Base-by-base conservation (phyloP, 1,140 invertebrate species). In the Brachionus angularis region DNA sequence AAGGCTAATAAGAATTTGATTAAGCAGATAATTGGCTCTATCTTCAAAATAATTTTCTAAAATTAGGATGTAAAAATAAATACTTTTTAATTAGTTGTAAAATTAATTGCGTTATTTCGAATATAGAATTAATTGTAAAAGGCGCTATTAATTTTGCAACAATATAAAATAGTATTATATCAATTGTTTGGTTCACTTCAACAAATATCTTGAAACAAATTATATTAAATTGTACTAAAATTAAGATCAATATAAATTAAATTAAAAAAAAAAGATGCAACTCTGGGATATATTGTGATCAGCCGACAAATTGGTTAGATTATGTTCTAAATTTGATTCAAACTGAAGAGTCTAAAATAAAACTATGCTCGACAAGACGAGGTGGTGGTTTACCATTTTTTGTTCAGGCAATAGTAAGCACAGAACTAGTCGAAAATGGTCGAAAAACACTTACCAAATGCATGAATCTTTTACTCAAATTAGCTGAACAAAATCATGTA, bases 381-480 rank as follows among this genome's bases (percentile, higher is more conserved):
- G 93, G 91, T 81, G 93, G 91, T 29, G 93, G 93, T 10, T 82
- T 95, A 52, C 91, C 92, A 1, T 94, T 91, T 79, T 89, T 93
- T 84, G 85, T 94, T 73, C 89, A 91, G 84, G 89, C 70, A 5
- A 71, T 71, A n/a, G 34, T 71, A 16, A 46, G 46, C 23, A 44
- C 49, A 7, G 50, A 71, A 44, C 29, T 46, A 33, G 46, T 53
- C 16, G 46, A 70, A 52, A 12, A 78, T 82, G 33, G 78, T 76
- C 7, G 77, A 83, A 14, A 78, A 79, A 10, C 84, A 82, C 25
- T 86, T 70, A 84, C 86, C 69, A 77, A 81, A 1, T 85, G 86
- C 31, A 87, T 90, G 84, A 74, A 73, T 1, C 76, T 76, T 2
- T 76, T 89, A 25, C 76, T 89, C n/a, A 72, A 76, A 2, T 75